Evolutionary conservation across 2,797 vertebrate genomes (phyloP).

Genomic region (Gambelia wislizenii): DNA sequence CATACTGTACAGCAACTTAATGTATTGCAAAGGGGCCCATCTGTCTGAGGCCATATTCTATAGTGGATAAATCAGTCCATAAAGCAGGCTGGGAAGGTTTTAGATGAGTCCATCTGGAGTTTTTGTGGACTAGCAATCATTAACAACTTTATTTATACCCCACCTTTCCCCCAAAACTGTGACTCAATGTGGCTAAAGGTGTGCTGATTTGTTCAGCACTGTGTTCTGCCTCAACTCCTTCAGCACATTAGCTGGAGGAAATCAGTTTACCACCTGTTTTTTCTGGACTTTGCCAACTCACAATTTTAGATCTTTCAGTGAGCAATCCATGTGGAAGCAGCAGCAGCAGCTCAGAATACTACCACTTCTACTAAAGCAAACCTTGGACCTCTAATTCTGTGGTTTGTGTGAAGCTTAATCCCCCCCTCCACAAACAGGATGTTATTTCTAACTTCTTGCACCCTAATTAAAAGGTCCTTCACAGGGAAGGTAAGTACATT

Average conservation of each 20-base stretch:
- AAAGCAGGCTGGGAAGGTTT: background rate
- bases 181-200: no score
- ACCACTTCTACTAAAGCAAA: constrained; percentile 9
- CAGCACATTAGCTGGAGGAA: constrained; percentile 24
- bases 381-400: background rate
- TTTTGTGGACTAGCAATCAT: background rate
- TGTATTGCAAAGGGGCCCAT: background rate
- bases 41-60: background rate
- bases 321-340: constrained; percentile 50
- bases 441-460: no score
- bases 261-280: constrained; percentile 54
- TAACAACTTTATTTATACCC: no score
- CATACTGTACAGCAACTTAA: background rate
- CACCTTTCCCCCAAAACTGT: no score
- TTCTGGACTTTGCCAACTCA: constrained; percentile 58
- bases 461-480: no score
- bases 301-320: constrained; percentile 55
- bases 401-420: rapidly evolving
- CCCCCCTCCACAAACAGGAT: no score
- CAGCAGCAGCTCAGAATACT: constrained; percentile 43
- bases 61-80: background rate
- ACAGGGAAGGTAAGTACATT: no score
- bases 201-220: rapidly evolving
- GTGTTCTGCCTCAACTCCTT: background rate
- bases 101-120: background rate